Conservation (phyloP, 2,888 invertebrate species). For the Andrena marginata region DNA sequence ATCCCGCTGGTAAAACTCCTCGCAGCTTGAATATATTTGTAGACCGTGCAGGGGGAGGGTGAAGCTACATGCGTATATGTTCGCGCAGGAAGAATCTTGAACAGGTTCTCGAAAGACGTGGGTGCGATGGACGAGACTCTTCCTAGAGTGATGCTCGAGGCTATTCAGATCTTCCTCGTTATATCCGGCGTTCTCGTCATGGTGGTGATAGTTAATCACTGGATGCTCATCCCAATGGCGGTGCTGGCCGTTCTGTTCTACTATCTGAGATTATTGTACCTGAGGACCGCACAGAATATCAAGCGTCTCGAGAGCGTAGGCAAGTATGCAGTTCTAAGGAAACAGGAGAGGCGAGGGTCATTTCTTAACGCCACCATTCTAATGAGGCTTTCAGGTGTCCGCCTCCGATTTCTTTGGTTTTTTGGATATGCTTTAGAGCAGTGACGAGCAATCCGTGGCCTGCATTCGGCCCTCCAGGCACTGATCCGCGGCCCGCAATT, state of each 20-base stretch:
- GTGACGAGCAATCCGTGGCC: too few relatives aligned
- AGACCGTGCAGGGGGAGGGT: neutral
- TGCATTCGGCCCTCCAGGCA: too few relatives aligned
- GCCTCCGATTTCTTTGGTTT: too few relatives aligned
- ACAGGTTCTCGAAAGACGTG: slow-evolving; percentile 92
- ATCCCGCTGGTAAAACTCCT: slow-evolving; percentile 90
- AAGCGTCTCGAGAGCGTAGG: slow-evolving; percentile 88
- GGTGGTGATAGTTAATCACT: slow-evolving; percentile 87
- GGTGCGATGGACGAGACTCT: slow-evolving; percentile 88
- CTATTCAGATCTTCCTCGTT: slow-evolving; percentile 85
- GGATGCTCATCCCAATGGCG: slow-evolving; percentile 88
- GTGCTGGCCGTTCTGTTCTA: slow-evolving; percentile 88
- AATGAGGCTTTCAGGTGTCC: too few relatives aligned
- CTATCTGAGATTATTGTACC: slow-evolving; percentile 88
- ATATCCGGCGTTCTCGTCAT: slow-evolving; percentile 85
- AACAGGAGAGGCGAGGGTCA: too few relatives aligned
- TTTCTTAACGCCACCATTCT: too few relatives aligned
- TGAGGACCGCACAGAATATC: slow-evolving; percentile 90
- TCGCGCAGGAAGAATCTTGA: slow-evolving; percentile 87
- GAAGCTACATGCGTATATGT: neutral
- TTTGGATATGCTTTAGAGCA: too few relatives aligned
- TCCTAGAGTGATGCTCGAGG: slow-evolving; percentile 86
- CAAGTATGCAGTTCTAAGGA: slow-evolving; percentile 73
- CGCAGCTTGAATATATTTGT: neutral
- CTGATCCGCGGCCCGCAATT: too few relatives aligned